phyloP scores from a whole-genome alignment of 2,113 vertebrate genomes.

The Larimichthys crocea region DNA sequence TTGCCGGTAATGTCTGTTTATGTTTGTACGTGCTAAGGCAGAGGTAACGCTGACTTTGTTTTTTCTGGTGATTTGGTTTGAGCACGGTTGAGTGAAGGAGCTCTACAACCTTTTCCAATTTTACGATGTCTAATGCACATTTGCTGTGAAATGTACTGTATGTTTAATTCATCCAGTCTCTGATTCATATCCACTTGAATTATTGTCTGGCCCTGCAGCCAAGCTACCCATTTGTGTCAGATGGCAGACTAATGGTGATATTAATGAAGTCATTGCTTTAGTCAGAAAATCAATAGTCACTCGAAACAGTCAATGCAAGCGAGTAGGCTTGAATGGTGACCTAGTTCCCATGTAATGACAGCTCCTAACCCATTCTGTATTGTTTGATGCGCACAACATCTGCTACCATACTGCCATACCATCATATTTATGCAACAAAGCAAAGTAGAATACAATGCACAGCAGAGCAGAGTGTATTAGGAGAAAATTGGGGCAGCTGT shows the following conservation, averaged over 20 bases:
- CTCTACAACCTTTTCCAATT: slow-evolving; percentile 48
- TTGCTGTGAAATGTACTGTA: slow-evolving; percentile 64
- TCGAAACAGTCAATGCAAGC: slow-evolving; percentile 78
- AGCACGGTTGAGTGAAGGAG: slow-evolving; percentile 39
- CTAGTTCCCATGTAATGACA: slow-evolving; percentile 82
- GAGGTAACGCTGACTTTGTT: slow-evolving; percentile 45
- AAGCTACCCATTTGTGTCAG: slow-evolving; percentile 81
- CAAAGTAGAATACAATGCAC: slow-evolving; percentile 58
- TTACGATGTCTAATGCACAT: slow-evolving; percentile 58
- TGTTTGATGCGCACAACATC: slow-evolving; percentile 76
- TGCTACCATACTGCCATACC: slow-evolving; percentile 73
- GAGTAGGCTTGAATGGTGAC: slow-evolving; percentile 82
- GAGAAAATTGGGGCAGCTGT: slow-evolving; percentile 76
- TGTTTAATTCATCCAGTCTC: slow-evolving; percentile 73
- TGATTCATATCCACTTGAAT: slow-evolving; percentile 71
- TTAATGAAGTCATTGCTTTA: slow-evolving; percentile 87
- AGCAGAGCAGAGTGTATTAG: slow-evolving; percentile 29
- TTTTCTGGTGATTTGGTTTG: slow-evolving; percentile 33
- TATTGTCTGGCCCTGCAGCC: slow-evolving; percentile 71
- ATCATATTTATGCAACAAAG: slow-evolving; percentile 67
- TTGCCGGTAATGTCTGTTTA: slow-evolving; percentile 63
- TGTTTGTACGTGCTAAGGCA: slow-evolving; percentile 47
- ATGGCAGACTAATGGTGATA: slow-evolving; percentile 84
- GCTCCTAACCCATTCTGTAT: slow-evolving; percentile 71
- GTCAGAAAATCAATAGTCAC: slow-evolving; percentile 88